These are phyloP conservation scores for Chrysomallon squamiferum DNA, from an alignment of 1,140 invertebrate genomes.

Conservation along the genomic window DNA sequence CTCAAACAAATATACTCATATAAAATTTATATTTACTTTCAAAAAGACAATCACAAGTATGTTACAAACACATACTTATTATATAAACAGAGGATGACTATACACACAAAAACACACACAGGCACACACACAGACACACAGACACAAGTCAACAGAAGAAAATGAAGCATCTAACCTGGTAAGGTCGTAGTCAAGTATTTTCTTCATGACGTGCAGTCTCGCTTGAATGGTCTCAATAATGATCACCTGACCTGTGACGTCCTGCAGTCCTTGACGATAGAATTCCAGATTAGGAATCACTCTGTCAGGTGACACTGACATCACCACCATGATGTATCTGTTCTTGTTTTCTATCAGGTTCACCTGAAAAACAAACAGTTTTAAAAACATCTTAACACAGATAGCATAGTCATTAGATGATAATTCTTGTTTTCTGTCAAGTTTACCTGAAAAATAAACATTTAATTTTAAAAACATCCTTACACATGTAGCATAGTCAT, in stretches of 20 bases:
- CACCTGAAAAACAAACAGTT: slow-evolving; percentile 24
- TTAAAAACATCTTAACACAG: slow-evolving; percentile 9
- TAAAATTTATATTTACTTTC: too few relatives aligned
- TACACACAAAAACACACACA: too few relatives aligned
- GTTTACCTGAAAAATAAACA: too few relatives aligned
- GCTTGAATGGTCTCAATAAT: slow-evolving; percentile 14
- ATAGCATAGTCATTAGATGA: too few relatives aligned
- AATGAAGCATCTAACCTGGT: slow-evolving; percentile 7
- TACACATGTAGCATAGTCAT: too few relatives aligned
- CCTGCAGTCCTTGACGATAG: slow-evolving; percentile 10
- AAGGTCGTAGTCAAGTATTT: slow-evolving; percentile 7
- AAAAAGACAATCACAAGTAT: too few relatives aligned
- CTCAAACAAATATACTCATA: too few relatives aligned
- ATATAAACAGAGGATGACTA: too few relatives aligned
- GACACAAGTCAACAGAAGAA: neutral
- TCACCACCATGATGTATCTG: slow-evolving; percentile 27
- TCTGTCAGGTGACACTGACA: slow-evolving; percentile 7
- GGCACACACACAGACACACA: too few relatives aligned
- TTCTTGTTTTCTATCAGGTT: slow-evolving; percentile 31
- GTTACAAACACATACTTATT: too few relatives aligned
- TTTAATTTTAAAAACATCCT: too few relatives aligned
- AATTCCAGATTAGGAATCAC: slow-evolving; percentile 17
- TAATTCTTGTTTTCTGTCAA: too few relatives aligned
- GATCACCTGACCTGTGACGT: slow-evolving; percentile 10
- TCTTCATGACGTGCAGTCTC: neutral